Evolutionary conservation across 2,797 vertebrate genomes (phyloP), one percentile per base, ranked within the genome.

Genomic region (Knipowitschia caucasica): DNA sequence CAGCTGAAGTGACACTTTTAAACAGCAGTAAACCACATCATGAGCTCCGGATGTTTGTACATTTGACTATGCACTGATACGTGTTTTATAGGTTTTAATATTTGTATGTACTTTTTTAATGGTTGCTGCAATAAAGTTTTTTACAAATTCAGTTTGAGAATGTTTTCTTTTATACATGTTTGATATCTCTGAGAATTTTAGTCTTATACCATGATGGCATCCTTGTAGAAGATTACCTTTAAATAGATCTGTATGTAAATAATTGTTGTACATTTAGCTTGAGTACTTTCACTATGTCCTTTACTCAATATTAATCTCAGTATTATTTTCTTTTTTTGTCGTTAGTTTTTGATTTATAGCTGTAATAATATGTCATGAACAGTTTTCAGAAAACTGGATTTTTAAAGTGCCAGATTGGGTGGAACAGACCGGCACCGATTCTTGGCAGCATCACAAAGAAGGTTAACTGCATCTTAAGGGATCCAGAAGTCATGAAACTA

Each of bases 311-410:
- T n/a, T n/a, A n/a, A n/a, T n/a, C n/a, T n/a, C n/a, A n/a, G n/a
- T n/a, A n/a, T n/a, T n/a, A n/a, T n/a, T 3, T 25, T 7, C 40
- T 4, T 25, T 29, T 31, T 34, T 9, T 36, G 50, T 52, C 60
- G 53, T 39, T 1, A 39, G 25, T 38, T 15, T 25, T 52, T 56
- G 66, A 64, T 69, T 68, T 54, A 68, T 26, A 64, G 44, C 49
- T 1, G 7, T 42, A 34, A 61, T 61, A 49, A 63, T 50, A 52
- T 40, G 21, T 56, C 53, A 25, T n/a, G 15, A 15, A 15, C n/a
- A 50, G 23, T 27, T 33, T 26, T 34, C 51, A 26, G 38, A 17
- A 20, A 45, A 56, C 50, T 53, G 44, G 56, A 56, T 60, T 47
- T 50, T 25, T 17, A 24, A 14, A 29, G 33, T 44, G 10, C n/a